Percentiles rank a stretch among this genome's conserved stretches.
phyloP scores from a whole-genome alignment of 2,888 invertebrate genomes.

The Tubulanus polymorphus region DNA sequence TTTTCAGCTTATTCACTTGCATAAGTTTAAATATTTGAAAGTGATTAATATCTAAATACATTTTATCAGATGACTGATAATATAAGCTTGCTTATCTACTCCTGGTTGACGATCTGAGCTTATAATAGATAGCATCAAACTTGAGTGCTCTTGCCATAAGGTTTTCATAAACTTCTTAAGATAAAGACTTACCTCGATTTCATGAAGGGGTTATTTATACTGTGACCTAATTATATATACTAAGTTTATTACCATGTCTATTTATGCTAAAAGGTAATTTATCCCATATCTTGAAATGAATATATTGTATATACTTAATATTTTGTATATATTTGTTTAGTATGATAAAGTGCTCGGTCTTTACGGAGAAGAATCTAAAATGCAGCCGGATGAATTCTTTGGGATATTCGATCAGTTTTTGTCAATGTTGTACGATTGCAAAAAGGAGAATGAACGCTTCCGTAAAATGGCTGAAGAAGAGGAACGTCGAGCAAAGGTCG shows the following conservation, averaged over 20 bases:
- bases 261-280: no score
- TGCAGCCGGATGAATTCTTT: slow-evolving; percentile 88
- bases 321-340: slow-evolving; percentile 52
- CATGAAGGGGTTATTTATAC: background rate
- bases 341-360: slow-evolving; percentile 82
- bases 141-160: no score
- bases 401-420: slow-evolving; percentile 88
- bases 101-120: no score
- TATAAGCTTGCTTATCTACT: no score
- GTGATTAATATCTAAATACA: background rate
- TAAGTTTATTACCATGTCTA: no score
- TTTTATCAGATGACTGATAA: no score
- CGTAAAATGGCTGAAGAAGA: slow-evolving; percentile 81
- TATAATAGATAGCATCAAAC: no score
- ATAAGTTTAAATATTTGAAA: background rate
- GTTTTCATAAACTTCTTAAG: no score
- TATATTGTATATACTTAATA: background rate
- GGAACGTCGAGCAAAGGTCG: slow-evolving; percentile 80
- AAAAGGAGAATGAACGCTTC: slow-evolving; percentile 83
- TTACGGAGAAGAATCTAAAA: slow-evolving; percentile 79
- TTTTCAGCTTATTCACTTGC: background rate
- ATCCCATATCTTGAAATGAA: background rate
- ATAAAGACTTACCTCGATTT: no score
- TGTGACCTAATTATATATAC: no score
- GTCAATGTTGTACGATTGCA: slow-evolving; percentile 74